Evolutionary conservation across 2,888 invertebrate genomes (phyloP).

Genomic region (Eremobia ochroleuca): DNA sequence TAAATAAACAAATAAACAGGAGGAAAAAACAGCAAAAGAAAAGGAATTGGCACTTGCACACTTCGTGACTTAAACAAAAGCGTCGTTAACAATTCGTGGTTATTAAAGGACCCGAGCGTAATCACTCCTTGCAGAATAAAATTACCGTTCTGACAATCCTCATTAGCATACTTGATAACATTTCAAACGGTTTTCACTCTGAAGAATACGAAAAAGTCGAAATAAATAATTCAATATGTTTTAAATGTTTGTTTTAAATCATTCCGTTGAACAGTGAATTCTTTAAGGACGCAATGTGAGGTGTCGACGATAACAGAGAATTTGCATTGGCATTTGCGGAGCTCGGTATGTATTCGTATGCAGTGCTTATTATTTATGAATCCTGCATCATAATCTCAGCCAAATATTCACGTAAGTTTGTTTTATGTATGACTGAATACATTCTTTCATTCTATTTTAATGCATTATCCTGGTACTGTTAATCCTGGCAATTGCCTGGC

Average conservation of each 20-base stretch:
- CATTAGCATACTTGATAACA: constrained; percentile 71
- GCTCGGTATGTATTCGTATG: constrained; percentile 29
- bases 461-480: not conserved
- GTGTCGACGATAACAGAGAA: constrained; percentile 28
- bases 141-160: constrained; percentile 74
- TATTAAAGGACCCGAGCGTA: constrained; percentile 64
- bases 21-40: constrained; percentile 45
- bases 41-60: constrained; percentile 60
- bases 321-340: constrained; percentile 49
- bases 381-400: constrained; percentile 41
- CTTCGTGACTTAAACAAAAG: constrained; percentile 65
- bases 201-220: constrained; percentile 53
- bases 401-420: constrained; percentile 40
- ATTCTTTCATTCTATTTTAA: constrained; percentile 20
- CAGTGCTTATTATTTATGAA: constrained; percentile 55
- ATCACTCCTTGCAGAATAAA: constrained; percentile 74
- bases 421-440: constrained; percentile 39
- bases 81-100: constrained; percentile 64
- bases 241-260: constrained; percentile 51
- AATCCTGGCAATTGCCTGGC: not conserved
- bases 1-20: constrained; percentile 32
- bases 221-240: constrained; percentile 62
- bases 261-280: constrained; percentile 21
- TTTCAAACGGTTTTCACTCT: constrained; percentile 64
- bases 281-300: constrained; percentile 27